phyloP scores from a whole-genome alignment of 2,888 invertebrate species.

The Lissonota sp. region DNA sequence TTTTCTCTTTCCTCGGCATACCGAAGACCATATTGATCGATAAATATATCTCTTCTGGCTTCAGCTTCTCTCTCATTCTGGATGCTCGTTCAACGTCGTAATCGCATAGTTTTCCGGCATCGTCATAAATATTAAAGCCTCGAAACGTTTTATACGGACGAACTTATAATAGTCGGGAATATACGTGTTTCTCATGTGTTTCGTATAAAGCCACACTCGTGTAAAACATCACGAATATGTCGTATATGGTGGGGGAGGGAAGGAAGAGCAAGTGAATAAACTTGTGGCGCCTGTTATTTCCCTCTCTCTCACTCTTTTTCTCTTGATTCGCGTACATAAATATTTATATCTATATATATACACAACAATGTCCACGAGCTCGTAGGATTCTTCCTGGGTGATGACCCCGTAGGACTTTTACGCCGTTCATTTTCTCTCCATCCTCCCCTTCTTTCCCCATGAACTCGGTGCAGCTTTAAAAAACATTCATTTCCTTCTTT shows the following conservation, averaged over 20 bases:
- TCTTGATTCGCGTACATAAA: neutral
- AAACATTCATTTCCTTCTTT: neutral
- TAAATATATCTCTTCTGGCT: constrained; percentile 48
- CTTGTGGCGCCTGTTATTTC: constrained; percentile 44
- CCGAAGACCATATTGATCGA: constrained; percentile 35
- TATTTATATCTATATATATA: neutral
- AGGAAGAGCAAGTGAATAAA: constrained; percentile 35
- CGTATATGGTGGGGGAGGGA: constrained; percentile 7
- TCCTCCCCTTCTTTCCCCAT: neutral
- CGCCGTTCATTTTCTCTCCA: constrained; percentile 42
- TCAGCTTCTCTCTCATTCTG: constrained; percentile 49
- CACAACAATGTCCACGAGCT: constrained; percentile 21
- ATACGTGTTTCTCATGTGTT: constrained; percentile 50
- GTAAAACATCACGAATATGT: constrained; percentile 14
- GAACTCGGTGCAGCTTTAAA: constrained; percentile 12
- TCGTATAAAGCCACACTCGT: constrained; percentile 32
- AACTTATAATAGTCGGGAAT: constrained; percentile 47
- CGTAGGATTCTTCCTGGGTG: constrained; percentile 64
- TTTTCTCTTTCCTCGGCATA: constrained; percentile 57
- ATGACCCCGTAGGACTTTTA: constrained; percentile 60
- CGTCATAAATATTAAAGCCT: constrained; percentile 58
- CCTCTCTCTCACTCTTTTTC: constrained; percentile 22
- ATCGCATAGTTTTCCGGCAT: constrained; percentile 51
- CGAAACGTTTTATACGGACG: constrained; percentile 56
- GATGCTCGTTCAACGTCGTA: constrained; percentile 47